Percentiles rank a stretch among this genome's conserved stretches.
Conservation (phyloP, 1,140 invertebrate genomes). For the Subanguina moxae region DNA sequence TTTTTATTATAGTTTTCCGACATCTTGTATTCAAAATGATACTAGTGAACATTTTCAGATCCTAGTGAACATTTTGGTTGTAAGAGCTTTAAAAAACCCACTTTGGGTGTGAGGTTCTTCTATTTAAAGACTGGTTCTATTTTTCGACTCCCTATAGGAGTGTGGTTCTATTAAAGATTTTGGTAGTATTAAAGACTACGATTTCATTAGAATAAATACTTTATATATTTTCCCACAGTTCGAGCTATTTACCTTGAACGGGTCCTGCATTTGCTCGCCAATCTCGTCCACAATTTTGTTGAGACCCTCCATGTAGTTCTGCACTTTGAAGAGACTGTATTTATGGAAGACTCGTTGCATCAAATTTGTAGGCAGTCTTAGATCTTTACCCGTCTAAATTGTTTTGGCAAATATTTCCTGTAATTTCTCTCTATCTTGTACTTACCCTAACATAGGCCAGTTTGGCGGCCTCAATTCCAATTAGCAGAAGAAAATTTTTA, state of each 20-base stretch:
- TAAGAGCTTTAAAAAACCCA: too few relatives aligned
- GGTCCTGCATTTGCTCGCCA: conserved; percentile 45
- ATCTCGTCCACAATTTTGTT: conserved; percentile 54
- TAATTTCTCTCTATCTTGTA: background rate
- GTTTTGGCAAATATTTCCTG: background rate
- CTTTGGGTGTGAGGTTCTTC: too few relatives aligned
- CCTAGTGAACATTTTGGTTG: too few relatives aligned
- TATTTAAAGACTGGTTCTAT: too few relatives aligned
- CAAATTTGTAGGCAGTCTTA: conserved; percentile 44
- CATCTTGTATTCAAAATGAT: too few relatives aligned
- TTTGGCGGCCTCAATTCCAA: conserved; percentile 51
- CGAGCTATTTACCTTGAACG: conserved; percentile 22
- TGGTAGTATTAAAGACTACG: too few relatives aligned
- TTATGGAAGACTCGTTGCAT: conserved; percentile 49
- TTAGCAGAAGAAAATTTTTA: conserved; percentile 50
- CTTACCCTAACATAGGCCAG: conserved; percentile 46
- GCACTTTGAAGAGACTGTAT: conserved; percentile 49
- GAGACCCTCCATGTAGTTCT: conserved; percentile 52
- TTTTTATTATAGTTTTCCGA: too few relatives aligned
- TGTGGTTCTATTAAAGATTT: too few relatives aligned
- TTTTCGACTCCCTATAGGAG: too few relatives aligned
- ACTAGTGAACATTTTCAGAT: too few relatives aligned
- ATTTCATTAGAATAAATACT: background rate
- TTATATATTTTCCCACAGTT: conserved; percentile 9
- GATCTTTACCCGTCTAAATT: conserved; percentile 42